Base-by-base conservation (phyloP, 1,140 invertebrate genomes). In the Platyura marginata region DNA sequence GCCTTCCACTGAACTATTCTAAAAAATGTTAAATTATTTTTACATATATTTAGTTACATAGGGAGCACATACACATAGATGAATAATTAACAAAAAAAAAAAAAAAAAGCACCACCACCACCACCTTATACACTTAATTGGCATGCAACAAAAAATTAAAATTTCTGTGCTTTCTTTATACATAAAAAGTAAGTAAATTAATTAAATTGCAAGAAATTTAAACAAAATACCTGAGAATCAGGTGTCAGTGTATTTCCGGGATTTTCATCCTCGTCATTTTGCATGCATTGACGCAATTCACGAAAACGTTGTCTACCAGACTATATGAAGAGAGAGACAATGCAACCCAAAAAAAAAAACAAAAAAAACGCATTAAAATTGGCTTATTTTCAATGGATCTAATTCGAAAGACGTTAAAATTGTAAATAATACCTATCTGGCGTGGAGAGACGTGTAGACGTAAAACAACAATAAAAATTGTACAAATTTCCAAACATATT, bases 281-380 rank as follows among this genome's bases (percentile, higher is more conserved):
- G 79, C 72, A 88, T 82, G 50, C 75, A 76, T 54, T 83, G 77
- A 15, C 87, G 68, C 35, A 91, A 63, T 62, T 90, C 84, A 52
- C 80, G 73, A 62, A 91, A 82, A 54, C 76, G 73, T 55, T 70
- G 66, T 46, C 83, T 65, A 38, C 77, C 72, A 59, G 71, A 57
- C 25, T 65, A 67, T 48, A 70, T 55, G n/a, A n/a, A n/a, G n/a
- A n/a, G n/a, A n/a, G n/a, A n/a, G n/a, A n/a, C n/a, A n/a, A n/a
- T n/a, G n/a, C n/a, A n/a, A n/a, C n/a, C n/a, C n/a, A n/a, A n/a
- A n/a, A n/a, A n/a, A n/a, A n/a, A n/a, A n/a, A n/a, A n/a, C n/a
- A n/a, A n/a, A n/a, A n/a, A n/a, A n/a, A n/a, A n/a, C n/a, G n/a
- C 25, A 29, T 29, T 29, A 19, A 19, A 10, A 19, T 37, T 19